Base-by-base conservation (phyloP, 2,113 vertebrate genomes). In the Phodopus roborovskii region DNA sequence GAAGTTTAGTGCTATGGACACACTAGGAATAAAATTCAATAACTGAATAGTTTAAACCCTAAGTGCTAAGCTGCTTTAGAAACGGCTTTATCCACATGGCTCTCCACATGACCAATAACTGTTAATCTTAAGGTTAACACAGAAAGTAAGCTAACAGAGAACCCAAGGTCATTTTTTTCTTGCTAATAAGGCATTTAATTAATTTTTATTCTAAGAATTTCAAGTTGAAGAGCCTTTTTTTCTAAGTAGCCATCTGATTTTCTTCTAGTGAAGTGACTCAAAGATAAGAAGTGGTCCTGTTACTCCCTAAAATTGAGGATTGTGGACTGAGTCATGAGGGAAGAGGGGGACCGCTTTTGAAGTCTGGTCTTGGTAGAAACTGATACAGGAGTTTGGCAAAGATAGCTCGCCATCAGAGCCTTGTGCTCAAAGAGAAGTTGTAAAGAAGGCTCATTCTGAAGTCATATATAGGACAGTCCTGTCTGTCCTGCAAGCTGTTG, bases 41-140 rank as follows among this genome's bases (percentile, higher is more conserved):
- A 77, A 90, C 95, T 53, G 68, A 16, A 90, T 97, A 97, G 90
- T 92, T 70, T 95, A 92, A 94, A 95, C 96, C 90, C 26, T 95
- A 91, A 85, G 94, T 79, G 82, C 7, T 19, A 82, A 75, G 36
- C 1, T 6, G 26, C 10, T 1, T 91, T 94, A 81, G 3, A 79
- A 66, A n/a, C 79, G 3, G 1, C 7, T 58, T 91, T 86, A 92
- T 82, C 78, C 50, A 60, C 3, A 60, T 15, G 48, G 71, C 24
- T 81, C 86, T 42, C 7, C 66, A 1, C 39, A 15, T 12, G 64
- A 84, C 13, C 64, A 75, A 56, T 83, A 68, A 66, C 36, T 83
- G 22, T 1, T 16, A 86, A 85, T 16, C 62, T 8, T 26, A 75
- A 91, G 7, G 3, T 75, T 19, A 87, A 90, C 9, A 74, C 4